Conservation (phyloP, 2,113 vertebrate species). For the Perognathus longimembris region DNA sequence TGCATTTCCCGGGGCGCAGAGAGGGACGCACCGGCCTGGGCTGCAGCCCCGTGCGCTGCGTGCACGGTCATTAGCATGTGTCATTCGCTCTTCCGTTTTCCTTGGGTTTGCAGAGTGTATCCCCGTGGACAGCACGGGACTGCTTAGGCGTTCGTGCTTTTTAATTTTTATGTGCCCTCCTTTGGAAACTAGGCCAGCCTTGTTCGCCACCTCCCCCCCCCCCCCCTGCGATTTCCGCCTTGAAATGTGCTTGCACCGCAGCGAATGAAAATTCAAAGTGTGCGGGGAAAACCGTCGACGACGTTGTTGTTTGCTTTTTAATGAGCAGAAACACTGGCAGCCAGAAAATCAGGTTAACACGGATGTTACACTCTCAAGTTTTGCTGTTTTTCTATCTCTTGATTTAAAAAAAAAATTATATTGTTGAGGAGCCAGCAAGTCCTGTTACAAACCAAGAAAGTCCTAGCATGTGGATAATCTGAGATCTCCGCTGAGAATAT, state of each 20-base stretch:
- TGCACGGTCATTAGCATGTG: conserved; percentile 51
- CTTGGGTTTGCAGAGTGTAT: conserved; percentile 51
- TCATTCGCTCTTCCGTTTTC: conserved; percentile 70
- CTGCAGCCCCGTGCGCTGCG: conserved; percentile 18
- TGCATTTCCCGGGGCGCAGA: neutral
- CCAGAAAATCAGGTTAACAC: conserved; percentile 29
- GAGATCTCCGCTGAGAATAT: neutral
- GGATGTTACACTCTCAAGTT: neutral
- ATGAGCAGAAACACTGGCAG: conserved; percentile 37
- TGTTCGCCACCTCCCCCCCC: conserved; percentile 19
- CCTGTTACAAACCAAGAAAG: neutral
- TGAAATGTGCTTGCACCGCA: conserved; percentile 59
- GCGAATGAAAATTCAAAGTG: conserved; percentile 48
- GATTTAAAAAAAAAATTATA: too few species aligned
- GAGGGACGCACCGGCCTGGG: too few species aligned
- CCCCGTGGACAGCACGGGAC: conserved; percentile 10
- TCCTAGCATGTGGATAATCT: neutral
- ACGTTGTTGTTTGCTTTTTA: neutral
- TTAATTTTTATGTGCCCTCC: conserved; percentile 73
- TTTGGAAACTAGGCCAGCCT: conserved; percentile 39
- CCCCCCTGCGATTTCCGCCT: conserved; percentile 55
- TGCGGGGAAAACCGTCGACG: conserved; percentile 38
- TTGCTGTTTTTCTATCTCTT: neutral
- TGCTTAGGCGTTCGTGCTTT: conserved; percentile 64
- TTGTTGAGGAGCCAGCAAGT: neutral